Percentiles rank a stretch among this genome's conserved stretches.
phyloP scores from a whole-genome alignment of 2,888 invertebrate genomes.

The Ashinkailepas kermadecensis region DNA sequence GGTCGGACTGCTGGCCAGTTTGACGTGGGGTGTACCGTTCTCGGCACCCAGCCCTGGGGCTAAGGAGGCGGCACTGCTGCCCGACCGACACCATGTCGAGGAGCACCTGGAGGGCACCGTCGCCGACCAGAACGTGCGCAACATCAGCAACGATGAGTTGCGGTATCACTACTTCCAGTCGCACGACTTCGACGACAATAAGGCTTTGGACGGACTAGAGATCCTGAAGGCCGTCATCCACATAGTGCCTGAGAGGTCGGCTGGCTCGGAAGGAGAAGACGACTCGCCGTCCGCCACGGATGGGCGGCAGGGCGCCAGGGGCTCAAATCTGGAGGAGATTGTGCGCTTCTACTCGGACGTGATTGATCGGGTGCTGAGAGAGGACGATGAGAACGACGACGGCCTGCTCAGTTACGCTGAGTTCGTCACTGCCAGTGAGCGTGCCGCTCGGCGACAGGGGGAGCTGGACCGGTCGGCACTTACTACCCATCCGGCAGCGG shows the following conservation, averaged over 20 bases:
- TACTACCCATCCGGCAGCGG: too few relatives aligned
- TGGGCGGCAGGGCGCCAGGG: too few relatives aligned
- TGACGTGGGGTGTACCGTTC: background rate
- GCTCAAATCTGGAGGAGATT: too few relatives aligned
- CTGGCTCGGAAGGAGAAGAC: too few relatives aligned
- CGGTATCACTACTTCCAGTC: conserved; percentile 9
- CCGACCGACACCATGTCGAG: background rate
- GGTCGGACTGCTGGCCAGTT: background rate
- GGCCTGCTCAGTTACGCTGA: conserved; percentile 81
- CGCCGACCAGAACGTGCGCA: background rate
- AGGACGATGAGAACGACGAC: conserved; percentile 76
- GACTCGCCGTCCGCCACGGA: too few relatives aligned
- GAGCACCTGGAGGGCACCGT: background rate
- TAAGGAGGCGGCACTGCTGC: background rate
- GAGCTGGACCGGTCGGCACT: too few relatives aligned
- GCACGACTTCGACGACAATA: conserved; percentile 85
- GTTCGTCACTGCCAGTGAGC: conserved; percentile 39
- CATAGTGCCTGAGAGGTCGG: conserved; percentile 49
- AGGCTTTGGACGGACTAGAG: conserved; percentile 81
- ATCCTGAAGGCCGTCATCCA: conserved; percentile 74
- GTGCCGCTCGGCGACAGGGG: background rate
- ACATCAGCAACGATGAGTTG: background rate
- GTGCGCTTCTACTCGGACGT: conserved; percentile 52
- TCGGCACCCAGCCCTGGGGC: background rate
- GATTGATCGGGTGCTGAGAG: conserved; percentile 72